phyloP scores from a whole-genome alignment of 1,140 invertebrate species.

The Orius insidiosus region DNA sequence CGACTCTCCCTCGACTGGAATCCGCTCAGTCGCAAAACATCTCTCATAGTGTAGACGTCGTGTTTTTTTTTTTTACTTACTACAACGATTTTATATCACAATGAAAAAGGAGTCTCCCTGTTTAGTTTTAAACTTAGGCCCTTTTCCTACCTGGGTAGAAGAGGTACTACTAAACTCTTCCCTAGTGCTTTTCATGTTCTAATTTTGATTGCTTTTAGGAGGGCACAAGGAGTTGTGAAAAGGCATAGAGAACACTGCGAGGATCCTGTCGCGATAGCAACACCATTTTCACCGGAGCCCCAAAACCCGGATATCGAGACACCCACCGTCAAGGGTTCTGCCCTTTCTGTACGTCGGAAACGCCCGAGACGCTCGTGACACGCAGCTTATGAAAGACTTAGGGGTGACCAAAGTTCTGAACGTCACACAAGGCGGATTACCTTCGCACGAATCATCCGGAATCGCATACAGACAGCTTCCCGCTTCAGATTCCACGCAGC shows the following conservation, averaged over 20 bases:
- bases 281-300: conserved; percentile 5
- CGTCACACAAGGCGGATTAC: conserved; percentile 36
- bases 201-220: conserved; percentile 32
- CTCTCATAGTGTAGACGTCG: too few species aligned
- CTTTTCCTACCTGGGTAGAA: conserved; percentile 19
- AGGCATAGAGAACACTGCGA: conserved; percentile 46
- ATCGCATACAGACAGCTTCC: conserved; percentile 68
- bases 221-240: conserved; percentile 47
- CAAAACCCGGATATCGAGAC: conserved; percentile 45
- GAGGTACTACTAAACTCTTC: conserved; percentile 12
- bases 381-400: conserved; percentile 41
- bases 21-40: too few species aligned
- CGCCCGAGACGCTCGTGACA: conserved; percentile 62
- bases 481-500: conserved; percentile 67
- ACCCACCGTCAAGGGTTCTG: conserved; percentile 61
- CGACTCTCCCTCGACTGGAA: too few species aligned
- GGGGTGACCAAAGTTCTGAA: conserved; percentile 62
- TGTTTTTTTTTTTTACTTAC: too few species aligned
- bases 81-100: not conserved
- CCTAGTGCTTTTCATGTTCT: not conserved
- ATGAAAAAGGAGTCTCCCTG: conserved; percentile 20
- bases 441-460: conserved; percentile 24
- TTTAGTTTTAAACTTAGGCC: conserved; percentile 17
- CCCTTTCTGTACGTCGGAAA: conserved; percentile 81
- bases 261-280: conserved; percentile 27